Evolutionary conservation across 2,113 vertebrate species (phyloP), one percentile per base, ranked within the genome.

Genomic region (Turnix velox): DNA sequence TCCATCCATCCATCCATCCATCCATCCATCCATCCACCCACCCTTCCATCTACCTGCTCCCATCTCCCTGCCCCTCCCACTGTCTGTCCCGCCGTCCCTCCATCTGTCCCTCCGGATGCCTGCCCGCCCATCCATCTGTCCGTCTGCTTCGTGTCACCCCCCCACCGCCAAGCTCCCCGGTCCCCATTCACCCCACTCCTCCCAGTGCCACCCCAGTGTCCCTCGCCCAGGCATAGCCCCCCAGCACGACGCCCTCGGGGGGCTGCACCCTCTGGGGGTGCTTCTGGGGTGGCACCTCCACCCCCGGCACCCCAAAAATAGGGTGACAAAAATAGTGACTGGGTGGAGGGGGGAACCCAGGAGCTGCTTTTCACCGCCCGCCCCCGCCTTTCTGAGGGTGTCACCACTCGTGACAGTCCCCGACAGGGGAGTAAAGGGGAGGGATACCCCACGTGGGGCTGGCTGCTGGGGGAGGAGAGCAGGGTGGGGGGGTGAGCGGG

Each of bases 121-220:
- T 9, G 18, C 67, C 90, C n/a, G 15, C 69, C 77, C 11, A 10
- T 84, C 94, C 89, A 76, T 87, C 94, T 92, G 83, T 92, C 94
- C 0, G 16, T 86, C 87, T 71, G 48, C 62, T 42, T 88, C 33
- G 3, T 7, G 18, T 25, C 40, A 30, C 7, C 57, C n/a, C 31
- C 55, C 40, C 28, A 55, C 25, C 1, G 46, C 68, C 78, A 52
- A 12, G 4, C 37, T 8, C n/a, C 65, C 69, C 87, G 19, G 45
- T 69, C 83, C 71, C 71, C 5, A 3, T 33, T 82, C 61, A 78
- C 75, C 74, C 80, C 67, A n/a, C 39, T 20, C 28, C 52, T 35
- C 40, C 66, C 61, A 5, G 77, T 14, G 61, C 43, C 76, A 62
- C 55, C 5, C 24, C 61, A 18, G 35, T 42, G 43, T 46, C 51